A percentile compares a stretch with the other conserved stretches of the same genome.
Evolutionary conservation across 2,888 invertebrate genomes (phyloP).

Genomic region (Atethmia centrago): DNA sequence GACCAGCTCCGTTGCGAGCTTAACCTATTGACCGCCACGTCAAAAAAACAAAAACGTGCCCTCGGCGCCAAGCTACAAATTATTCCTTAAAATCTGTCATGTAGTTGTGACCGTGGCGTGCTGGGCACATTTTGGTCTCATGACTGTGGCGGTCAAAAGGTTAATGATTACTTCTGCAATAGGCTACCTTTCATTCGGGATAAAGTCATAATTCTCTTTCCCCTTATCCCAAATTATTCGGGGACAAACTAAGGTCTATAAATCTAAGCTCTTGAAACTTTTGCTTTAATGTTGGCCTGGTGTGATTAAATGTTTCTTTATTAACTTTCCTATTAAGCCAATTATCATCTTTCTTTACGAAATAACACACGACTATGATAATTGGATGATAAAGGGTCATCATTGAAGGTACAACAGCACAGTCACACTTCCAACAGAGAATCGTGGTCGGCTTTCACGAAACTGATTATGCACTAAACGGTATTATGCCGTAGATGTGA

Average conservation of each 20-base stretch:
- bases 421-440: constrained; percentile 51
- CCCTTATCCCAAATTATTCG: background rate
- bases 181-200: background rate
- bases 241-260: background rate
- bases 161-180: too few relatives aligned
- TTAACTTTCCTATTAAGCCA: background rate
- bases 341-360: constrained; percentile 29
- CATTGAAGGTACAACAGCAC: constrained; percentile 23
- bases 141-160: too few relatives aligned
- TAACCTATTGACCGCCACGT: too few relatives aligned
- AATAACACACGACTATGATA: constrained; percentile 45
- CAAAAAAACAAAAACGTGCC: too few relatives aligned
- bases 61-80: too few relatives aligned
- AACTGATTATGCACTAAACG: constrained; percentile 57
- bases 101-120: too few relatives aligned
- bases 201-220: background rate
- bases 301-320: background rate
- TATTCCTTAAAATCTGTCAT: too few relatives aligned
- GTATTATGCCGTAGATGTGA: constrained; percentile 49
- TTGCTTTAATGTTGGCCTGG: background rate
- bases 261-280: background rate
- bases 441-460: constrained; percentile 56
- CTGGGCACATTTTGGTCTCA: too few relatives aligned
- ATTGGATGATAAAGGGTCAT: constrained; percentile 51
- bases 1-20: background rate